phyloP scores from a whole-genome alignment of 1,140 invertebrate species.

The Triops cancriformis region DNA sequence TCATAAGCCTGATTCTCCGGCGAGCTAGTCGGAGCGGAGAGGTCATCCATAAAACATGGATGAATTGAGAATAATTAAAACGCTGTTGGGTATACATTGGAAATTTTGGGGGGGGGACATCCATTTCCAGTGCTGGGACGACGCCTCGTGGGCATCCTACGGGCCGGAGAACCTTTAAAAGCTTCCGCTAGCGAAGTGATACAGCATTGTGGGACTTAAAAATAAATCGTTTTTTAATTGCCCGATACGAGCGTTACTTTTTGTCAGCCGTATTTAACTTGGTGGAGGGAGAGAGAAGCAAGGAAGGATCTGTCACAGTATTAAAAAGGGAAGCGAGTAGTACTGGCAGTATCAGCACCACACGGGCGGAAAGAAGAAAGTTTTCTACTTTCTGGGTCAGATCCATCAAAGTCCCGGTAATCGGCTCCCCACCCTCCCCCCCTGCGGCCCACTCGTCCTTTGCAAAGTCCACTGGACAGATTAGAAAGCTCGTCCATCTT shows the following conservation, averaged over 20 bases:
- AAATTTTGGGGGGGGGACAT: neutral
- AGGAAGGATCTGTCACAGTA: neutral
- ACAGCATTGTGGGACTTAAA: neutral
- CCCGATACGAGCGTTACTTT: neutral
- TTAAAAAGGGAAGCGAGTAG: neutral
- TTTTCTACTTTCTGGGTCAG: neutral
- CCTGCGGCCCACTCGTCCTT: neutral
- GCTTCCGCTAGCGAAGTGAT: neutral
- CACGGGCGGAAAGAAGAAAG: neutral
- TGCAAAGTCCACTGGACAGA: neutral
- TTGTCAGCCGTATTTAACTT: neutral
- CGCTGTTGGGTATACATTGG: neutral
- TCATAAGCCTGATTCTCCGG: neutral
- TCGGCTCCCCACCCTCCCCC: neutral
- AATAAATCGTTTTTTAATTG: neutral
- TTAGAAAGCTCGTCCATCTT: neutral
- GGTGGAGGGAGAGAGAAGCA: neutral
- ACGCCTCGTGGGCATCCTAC: neutral
- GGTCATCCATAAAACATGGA: constrained; percentile 14
- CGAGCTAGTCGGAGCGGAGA: neutral
- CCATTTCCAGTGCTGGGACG: no score
- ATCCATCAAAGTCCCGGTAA: neutral
- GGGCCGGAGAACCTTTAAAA: neutral
- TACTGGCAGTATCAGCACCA: neutral
- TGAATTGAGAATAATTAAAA: constrained; percentile 5